Conservation (phyloP, 2,797 vertebrate genomes). For the Notoglanidium macrostoma region DNA sequence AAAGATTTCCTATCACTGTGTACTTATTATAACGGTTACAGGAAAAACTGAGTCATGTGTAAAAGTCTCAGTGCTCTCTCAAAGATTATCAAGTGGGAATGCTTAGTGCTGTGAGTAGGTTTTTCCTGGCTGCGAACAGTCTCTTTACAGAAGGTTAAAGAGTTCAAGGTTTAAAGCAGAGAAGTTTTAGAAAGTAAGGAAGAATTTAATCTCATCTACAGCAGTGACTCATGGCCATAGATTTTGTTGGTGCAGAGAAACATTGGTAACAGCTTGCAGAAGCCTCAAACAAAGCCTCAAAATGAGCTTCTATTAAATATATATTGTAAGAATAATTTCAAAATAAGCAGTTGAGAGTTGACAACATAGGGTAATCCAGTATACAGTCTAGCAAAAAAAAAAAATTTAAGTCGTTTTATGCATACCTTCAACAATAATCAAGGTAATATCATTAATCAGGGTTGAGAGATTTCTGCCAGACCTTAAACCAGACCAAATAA, state of each 20-base stretch:
- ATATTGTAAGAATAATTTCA: background rate
- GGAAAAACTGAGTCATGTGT: conserved; percentile 32
- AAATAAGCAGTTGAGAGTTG: background rate
- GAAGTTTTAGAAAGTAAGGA: background rate
- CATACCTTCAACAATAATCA: background rate
- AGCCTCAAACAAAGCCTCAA: background rate
- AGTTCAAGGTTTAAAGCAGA: background rate
- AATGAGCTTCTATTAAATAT: background rate
- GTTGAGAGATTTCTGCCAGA: background rate
- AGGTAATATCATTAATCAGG: background rate
- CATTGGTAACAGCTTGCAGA: background rate
- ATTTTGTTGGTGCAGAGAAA: background rate
- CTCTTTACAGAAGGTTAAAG: background rate
- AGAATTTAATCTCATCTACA: background rate
- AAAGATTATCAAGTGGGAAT: background rate
- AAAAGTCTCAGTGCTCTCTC: background rate
- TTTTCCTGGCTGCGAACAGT: background rate
- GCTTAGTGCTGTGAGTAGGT: background rate
- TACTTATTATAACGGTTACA: conserved; percentile 15
- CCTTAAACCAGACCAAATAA: background rate
- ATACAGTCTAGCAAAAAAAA: background rate
- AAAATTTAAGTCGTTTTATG: background rate
- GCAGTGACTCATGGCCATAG: background rate
- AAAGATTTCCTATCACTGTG: background rate
- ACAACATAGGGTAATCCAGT: background rate